A percentile compares a stretch with the other conserved stretches of the same genome.
Evolutionary conservation across 2,797 vertebrate species (phyloP).

Genomic region (Petrocephalus schoutedeni): DNA sequence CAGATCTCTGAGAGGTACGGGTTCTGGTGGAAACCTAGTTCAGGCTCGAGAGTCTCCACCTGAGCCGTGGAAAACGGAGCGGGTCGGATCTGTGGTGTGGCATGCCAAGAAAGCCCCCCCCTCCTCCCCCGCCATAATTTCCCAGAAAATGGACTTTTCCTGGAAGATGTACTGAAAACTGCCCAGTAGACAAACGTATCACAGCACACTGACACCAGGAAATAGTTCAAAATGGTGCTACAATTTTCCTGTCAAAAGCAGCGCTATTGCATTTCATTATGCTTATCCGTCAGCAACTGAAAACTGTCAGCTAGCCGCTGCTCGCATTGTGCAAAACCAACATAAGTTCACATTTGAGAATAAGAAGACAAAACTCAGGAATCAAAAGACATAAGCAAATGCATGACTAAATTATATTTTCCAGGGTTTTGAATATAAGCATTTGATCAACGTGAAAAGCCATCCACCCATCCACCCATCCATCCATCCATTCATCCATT

Average conservation of each 20-base stretch:
- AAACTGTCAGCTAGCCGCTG: neutral
- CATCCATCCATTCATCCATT: neutral
- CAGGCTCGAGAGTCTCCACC: constrained; percentile 43
- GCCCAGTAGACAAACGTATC: neutral
- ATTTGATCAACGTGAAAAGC: neutral
- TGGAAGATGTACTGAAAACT: neutral
- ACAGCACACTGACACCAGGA: neutral
- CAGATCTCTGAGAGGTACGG: constrained; percentile 29
- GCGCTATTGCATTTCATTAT: neutral
- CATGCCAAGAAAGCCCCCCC: neutral
- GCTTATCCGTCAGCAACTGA: neutral
- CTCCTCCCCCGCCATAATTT: neutral
- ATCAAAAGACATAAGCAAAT: neutral
- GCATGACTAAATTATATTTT: neutral
- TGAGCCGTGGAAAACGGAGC: neutral
- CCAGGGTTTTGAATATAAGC: neutral
- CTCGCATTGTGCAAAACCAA: neutral
- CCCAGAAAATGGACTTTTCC: neutral
- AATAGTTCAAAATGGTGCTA: neutral
- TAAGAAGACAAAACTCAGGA: neutral
- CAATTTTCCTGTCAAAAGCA: neutral
- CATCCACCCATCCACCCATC: neutral
- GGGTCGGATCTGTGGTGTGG: neutral
- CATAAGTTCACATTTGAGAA: neutral
- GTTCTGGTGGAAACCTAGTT: constrained; percentile 50